A percentile compares a stretch with the other conserved stretches of the same genome.
Conservation (phyloP, 2,888 invertebrate genomes). For the Ectemnius cavifrons region DNA sequence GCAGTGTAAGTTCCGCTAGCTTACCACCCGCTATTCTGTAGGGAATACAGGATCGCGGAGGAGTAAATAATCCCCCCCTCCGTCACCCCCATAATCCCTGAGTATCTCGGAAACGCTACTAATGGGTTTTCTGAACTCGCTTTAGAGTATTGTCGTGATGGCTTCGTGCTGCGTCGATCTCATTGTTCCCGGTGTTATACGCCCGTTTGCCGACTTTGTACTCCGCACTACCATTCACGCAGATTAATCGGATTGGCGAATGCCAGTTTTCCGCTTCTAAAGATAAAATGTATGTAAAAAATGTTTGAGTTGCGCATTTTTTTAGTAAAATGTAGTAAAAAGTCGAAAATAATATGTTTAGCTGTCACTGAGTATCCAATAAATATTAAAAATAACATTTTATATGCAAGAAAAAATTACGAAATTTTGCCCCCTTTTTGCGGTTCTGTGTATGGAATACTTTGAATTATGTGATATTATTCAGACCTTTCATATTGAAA, state of each 20-base stretch:
- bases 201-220: not conserved
- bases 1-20: slow-evolving; percentile 53
- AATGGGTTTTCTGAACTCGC: slow-evolving; percentile 48
- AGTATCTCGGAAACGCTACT: slow-evolving; percentile 50
- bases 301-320: too few relatives aligned
- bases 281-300: not conserved
- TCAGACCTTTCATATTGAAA: too few relatives aligned
- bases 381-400: too few relatives aligned
- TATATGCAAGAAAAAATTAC: too few relatives aligned
- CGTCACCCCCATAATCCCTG: slow-evolving; percentile 43
- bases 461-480: too few relatives aligned
- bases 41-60: not conserved
- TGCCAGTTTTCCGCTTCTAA: not conserved
- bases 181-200: too few relatives aligned
- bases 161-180: slow-evolving; percentile 4
- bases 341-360: too few relatives aligned
- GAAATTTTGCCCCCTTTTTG: too few relatives aligned
- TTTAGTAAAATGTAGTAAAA: too few relatives aligned
- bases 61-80: slow-evolving; percentile 56
- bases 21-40: slow-evolving; percentile 11
- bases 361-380: too few relatives aligned
- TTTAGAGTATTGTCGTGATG: slow-evolving; percentile 8
- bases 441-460: too few relatives aligned
- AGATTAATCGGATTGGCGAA: not conserved
- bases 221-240: not conserved